Evolutionary conservation across 2,888 invertebrate genomes (phyloP), one percentile per base, ranked within the genome.

Genomic region (Yponomeuta malinellus): DNA sequence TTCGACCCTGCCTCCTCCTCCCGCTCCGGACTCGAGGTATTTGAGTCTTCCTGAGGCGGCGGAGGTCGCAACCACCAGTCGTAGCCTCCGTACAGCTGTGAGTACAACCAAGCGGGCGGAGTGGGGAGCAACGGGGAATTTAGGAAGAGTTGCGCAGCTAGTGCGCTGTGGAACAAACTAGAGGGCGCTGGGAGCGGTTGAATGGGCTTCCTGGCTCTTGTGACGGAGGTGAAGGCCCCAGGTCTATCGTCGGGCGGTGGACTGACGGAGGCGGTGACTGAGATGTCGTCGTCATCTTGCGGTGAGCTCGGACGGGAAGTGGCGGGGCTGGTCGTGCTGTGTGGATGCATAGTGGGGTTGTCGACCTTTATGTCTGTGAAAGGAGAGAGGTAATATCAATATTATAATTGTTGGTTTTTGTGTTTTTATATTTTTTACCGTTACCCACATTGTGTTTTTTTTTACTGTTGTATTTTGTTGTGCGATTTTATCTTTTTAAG

Each of bases 41-140:
- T 81, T 0, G 90, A 87, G 72, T 91, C 91, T 75, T 91, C 92
- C 79, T 87, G 89, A 12, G 85, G 82, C 0, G 82, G 83, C 0
- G 87, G 90, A 15, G 92, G 91, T 81, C 91, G 76, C 0, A 96
- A 90, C 95, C 95, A 95, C 90, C 95, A 94, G 73, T 95, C 95
- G 76, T 94, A 94, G 72, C 93, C 94, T 48, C 95, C 95, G 80
- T 96, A 96, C 1, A 96, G 88, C 78, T 96, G 96, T 0, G 95
- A 95, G 79, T 96, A 96, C 6, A 96, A 85, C 96, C 96, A 96
- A 73, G 96, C 96, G 63, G 95, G 95, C 8, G 96, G 96, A 1
- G 96, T 95, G 1, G 96, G 96, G 73, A 96, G 85, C 15, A 96
- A 87, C 0, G 96, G 96, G 5, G 95, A 94, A 79, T 96, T 96